These are phyloP conservation scores for Emys orbicularis DNA, from an alignment of 2,797 vertebrate genomes.

Conservation along the genomic window DNA sequence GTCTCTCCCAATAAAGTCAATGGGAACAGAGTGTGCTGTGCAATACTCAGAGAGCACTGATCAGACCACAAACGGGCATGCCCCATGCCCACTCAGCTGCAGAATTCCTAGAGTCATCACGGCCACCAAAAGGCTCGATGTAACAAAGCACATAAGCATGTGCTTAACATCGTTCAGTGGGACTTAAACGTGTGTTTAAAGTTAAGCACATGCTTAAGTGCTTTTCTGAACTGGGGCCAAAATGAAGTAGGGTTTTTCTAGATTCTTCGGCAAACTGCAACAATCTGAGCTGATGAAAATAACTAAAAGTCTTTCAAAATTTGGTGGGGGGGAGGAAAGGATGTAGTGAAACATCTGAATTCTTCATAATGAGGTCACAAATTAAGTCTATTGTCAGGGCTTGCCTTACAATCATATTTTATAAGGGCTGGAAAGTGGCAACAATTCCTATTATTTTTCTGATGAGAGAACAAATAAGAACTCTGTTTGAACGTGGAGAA, in stretches of 20 bases:
- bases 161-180: neutral
- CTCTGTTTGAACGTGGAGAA: neutral
- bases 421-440: neutral
- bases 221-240: neutral
- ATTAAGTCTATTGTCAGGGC: neutral
- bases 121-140: neutral
- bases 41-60: neutral
- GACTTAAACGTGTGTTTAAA: accelerated
- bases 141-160: neutral
- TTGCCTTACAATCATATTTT: neutral
- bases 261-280: neutral
- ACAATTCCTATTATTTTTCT: neutral
- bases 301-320: neutral
- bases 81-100: neutral
- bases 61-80: neutral
- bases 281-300: neutral
- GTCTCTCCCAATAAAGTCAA: neutral
- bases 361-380: neutral
- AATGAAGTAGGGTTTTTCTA: neutral
- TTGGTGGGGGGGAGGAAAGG: accelerated
- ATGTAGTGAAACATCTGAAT: neutral
- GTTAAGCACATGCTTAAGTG: neutral
- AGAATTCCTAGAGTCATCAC: neutral
- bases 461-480: neutral
- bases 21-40: neutral